Percentiles rank a stretch among this genome's conserved stretches.
Evolutionary conservation across 2,113 vertebrate genomes (phyloP).

Genomic region (rat (Rattus norvegicus)): GRCr8 NC_086021.1:64901501-64902000

Average conservation of each 20-base stretch:
- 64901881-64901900: neutral
- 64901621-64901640: too few relatives aligned
- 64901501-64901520: neutral
- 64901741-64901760: too few relatives aligned
- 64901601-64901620: too few relatives aligned
- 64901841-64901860: neutral
- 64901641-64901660: too few relatives aligned
- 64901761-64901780: neutral
- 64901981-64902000: neutral
- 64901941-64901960: neutral
- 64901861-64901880: neutral
- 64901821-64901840: neutral
- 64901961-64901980: neutral
- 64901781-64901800: neutral
- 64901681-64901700: too few relatives aligned
- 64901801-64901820: neutral
- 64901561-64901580: too few relatives aligned
- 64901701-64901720: too few relatives aligned
- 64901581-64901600: too few relatives aligned
- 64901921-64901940: neutral
- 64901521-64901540: neutral
- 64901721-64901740: too few relatives aligned
- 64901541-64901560: too few relatives aligned
- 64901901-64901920: neutral
- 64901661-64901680: too few relatives aligned